Evolutionary conservation across 1,140 invertebrate species (phyloP).

Genomic region (Drosophila sproati): DNA sequence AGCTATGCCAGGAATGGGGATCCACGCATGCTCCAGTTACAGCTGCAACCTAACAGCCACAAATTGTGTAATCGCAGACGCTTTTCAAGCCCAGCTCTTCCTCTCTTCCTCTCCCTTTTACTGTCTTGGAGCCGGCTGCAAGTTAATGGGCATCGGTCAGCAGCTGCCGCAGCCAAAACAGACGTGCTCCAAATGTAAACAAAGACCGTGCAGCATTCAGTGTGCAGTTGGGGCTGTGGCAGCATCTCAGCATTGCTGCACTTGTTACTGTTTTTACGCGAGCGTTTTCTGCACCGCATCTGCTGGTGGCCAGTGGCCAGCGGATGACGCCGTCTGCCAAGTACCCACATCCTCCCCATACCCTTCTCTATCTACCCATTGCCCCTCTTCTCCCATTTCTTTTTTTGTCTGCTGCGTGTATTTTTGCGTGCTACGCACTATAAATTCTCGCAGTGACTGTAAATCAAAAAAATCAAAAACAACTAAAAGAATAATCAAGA

Average conservation of each 20-base stretch:
- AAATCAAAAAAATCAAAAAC: conserved; percentile 54
- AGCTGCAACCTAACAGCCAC: conserved; percentile 29
- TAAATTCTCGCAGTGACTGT: conserved; percentile 54
- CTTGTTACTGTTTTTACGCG: conserved; percentile 40
- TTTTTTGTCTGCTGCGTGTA: background rate
- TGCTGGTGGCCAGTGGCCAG: conserved; percentile 35
- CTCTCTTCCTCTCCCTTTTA: background rate
- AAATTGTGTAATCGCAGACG: conserved; percentile 58
- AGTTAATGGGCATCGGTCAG: conserved; percentile 70
- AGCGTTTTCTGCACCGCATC: conserved; percentile 48
- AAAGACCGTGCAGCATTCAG: conserved; percentile 35
- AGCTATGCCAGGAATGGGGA: conserved; percentile 38
- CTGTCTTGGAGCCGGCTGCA: conserved; percentile 42
- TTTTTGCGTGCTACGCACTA: conserved; percentile 63
- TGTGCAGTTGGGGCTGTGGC: conserved; percentile 2
- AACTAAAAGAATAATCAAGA: conserved; percentile 7
- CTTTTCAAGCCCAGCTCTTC: conserved; percentile 14
- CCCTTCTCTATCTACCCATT: background rate
- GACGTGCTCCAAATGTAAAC: conserved; percentile 80
- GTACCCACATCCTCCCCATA: conserved; percentile 36
- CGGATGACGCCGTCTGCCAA: conserved; percentile 44
- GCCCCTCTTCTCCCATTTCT: background rate
- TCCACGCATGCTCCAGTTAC: conserved; percentile 65
- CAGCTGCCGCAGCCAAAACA: conserved; percentile 72
- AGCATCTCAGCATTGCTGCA: conserved; percentile 30